Percentiles rank a stretch among this genome's conserved stretches.
These are phyloP conservation scores for Coptodon bakossiorum DNA, from an alignment of 2,113 vertebrate species.

Conservation along the genomic window DNA sequence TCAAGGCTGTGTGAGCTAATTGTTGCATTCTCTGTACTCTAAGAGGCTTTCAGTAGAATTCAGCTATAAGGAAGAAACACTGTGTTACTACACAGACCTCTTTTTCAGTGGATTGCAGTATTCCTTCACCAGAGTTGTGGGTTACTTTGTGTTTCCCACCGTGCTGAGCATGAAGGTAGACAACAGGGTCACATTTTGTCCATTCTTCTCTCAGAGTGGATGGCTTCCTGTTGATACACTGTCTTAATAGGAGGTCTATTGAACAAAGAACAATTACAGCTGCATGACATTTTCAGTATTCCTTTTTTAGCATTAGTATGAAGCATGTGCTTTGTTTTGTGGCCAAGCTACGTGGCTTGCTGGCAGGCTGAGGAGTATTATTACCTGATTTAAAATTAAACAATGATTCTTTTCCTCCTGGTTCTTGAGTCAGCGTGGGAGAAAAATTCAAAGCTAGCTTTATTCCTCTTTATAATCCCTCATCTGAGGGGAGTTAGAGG, in stretches of 20 bases:
- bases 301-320: background rate
- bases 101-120: conserved; percentile 23
- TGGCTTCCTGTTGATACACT: conserved; percentile 51
- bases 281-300: conserved; percentile 33
- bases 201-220: conserved; percentile 29
- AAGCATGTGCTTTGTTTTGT: background rate
- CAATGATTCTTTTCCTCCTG: background rate
- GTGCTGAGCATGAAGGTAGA: background rate
- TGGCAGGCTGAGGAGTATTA: background rate
- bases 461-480: background rate
- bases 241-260: background rate
- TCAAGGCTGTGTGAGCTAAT: background rate
- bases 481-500: background rate
- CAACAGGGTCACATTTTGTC: conserved; percentile 21
- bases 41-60: conserved; percentile 60
- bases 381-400: conserved; percentile 7
- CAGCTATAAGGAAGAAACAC: conserved; percentile 36
- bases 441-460: background rate
- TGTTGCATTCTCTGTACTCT: conserved; percentile 25
- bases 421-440: background rate
- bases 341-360: background rate
- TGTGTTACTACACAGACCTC: background rate
- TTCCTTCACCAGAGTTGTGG: background rate
- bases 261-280: conserved; percentile 28
- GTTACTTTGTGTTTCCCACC: conserved; percentile 28